phyloP scores from a whole-genome alignment of 2,113 vertebrate species.

The Australoheros scitulus region DNA sequence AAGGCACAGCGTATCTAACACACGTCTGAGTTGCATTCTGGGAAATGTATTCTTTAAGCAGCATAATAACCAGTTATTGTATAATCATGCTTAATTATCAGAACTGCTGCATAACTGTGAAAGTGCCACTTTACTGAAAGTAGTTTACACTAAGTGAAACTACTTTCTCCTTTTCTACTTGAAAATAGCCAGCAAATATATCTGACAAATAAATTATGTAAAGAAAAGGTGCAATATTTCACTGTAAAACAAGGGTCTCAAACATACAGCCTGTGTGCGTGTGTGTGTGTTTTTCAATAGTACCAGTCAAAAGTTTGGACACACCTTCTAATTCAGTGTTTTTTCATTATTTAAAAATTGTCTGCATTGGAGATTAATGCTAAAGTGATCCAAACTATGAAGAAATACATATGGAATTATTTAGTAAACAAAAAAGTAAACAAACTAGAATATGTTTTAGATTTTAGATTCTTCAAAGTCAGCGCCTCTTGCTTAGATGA shows the following conservation, averaged over 20 bases:
- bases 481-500: no score
- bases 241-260: background rate
- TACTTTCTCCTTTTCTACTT: background rate
- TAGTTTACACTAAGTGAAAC: background rate
- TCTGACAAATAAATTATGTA: background rate
- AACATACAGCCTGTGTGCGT: background rate
- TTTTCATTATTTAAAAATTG: no score
- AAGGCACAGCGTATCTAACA: background rate
- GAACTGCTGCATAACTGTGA: background rate
- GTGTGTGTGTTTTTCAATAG: no score
- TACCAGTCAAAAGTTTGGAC: no score
- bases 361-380: no score
- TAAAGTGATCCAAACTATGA: no score
- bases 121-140: background rate
- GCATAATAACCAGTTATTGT: background rate
- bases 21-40: background rate
- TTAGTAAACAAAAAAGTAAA: no score
- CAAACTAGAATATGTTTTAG: no score
- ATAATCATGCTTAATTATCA: background rate
- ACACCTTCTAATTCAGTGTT: no score
- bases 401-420: no score
- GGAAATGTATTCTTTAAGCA: slow-evolving; percentile 1
- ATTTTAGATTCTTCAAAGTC: no score
- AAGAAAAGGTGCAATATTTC: background rate
- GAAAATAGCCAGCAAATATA: background rate